Percentiles rank a stretch among this genome's conserved stretches.
phyloP scores from a whole-genome alignment of 2,797 vertebrate species.

The Coilia nasus region DNA sequence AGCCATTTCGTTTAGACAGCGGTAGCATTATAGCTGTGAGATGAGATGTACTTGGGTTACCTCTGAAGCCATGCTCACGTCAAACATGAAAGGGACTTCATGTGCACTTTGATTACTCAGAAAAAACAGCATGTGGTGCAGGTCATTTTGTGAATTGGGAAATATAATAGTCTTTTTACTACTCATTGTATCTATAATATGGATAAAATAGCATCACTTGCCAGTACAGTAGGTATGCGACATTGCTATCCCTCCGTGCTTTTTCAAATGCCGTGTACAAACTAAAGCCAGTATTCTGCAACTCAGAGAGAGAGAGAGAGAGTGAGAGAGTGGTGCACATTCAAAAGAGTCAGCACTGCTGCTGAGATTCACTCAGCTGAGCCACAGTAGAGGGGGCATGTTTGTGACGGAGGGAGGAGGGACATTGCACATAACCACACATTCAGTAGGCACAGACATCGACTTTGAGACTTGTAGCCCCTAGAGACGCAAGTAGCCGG shows the following conservation, averaged over 20 bases:
- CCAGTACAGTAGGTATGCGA: slow-evolving; percentile 14
- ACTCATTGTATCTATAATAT: slow-evolving; percentile 6
- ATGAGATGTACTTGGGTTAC: slow-evolving; percentile 28
- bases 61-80: slow-evolving; percentile 46
- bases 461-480: neutral
- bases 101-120: slow-evolving; percentile 44
- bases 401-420: neutral
- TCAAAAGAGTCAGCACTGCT: neutral
- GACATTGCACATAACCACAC: neutral
- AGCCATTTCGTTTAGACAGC: neutral
- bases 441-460: neutral
- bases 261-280: slow-evolving; percentile 25
- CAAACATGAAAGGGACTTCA: slow-evolving; percentile 50
- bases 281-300: slow-evolving; percentile 20
- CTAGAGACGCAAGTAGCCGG: neutral
- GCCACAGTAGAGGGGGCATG: neutral
- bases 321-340: neutral
- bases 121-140: slow-evolving; percentile 32
- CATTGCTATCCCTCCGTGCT: slow-evolving; percentile 6
- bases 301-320: neutral
- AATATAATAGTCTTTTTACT: slow-evolving; percentile 25
- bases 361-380: neutral
- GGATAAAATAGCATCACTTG: slow-evolving; percentile 13
- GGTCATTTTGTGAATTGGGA: slow-evolving; percentile 42
- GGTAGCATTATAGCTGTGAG: neutral